A percentile compares a stretch with the other conserved stretches of the same genome.
These are phyloP conservation scores for Ptychadena robeensis DNA, from an alignment of 2,797 vertebrate genomes.

Conservation along the genomic window DNA sequence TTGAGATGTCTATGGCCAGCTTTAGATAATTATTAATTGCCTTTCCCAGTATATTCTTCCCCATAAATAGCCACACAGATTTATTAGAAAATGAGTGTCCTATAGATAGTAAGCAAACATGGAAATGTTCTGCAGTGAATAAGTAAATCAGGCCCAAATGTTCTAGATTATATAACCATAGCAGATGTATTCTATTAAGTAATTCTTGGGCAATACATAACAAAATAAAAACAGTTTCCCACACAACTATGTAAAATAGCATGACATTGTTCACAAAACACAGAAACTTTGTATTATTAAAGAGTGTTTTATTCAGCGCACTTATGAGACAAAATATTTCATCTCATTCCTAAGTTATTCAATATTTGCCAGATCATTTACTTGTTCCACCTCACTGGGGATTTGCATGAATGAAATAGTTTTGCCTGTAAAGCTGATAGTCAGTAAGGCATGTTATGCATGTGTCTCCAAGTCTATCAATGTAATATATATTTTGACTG, in stretches of 20 bases:
- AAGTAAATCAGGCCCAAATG: background rate
- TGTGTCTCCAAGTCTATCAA: conserved; percentile 53
- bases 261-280: conserved; percentile 42
- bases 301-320: no score
- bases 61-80: no score
- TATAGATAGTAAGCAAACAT: background rate
- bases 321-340: conserved; percentile 39
- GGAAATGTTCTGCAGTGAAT: no score
- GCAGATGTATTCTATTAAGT: conserved; percentile 54
- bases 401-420: conserved; percentile 44
- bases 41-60: no score
- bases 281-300: conserved; percentile 37
- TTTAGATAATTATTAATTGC: no score
- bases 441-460: conserved; percentile 54
- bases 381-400: conserved; percentile 46
- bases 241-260: conserved; percentile 42
- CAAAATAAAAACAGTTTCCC: conserved; percentile 21
- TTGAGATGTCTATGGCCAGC: no score
- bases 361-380: conserved; percentile 51
- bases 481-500: conserved; percentile 44
- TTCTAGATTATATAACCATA: background rate
- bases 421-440: conserved; percentile 39
- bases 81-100: background rate
- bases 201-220: conserved; percentile 9
- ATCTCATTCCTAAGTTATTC: conserved; percentile 37